Percentiles rank a stretch among this genome's conserved stretches.
phyloP scores from a whole-genome alignment of 2,888 invertebrate genomes.

The Lasioglossum lativentre region DNA sequence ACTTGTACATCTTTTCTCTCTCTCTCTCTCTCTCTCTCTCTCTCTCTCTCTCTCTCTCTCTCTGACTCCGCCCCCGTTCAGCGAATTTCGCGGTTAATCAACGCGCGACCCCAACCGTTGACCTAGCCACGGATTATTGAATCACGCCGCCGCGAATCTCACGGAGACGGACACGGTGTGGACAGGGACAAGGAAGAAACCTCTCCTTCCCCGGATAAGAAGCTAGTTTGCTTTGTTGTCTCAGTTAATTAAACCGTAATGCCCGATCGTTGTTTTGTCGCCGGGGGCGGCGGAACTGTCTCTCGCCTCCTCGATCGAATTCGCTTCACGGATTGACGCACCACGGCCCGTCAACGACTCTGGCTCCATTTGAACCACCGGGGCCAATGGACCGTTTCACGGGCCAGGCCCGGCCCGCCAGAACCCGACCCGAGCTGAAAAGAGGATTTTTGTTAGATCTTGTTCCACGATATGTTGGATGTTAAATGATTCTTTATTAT shows the following conservation, averaged over 20 bases:
- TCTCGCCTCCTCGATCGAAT: neutral
- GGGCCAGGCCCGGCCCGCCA: too few relatives aligned
- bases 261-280: conserved; percentile 32
- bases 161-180: neutral
- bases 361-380: neutral
- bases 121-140: conserved; percentile 74
- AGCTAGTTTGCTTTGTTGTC: conserved; percentile 37
- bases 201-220: conserved; percentile 38
- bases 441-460: neutral
- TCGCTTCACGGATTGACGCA: neutral
- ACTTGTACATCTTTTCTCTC: neutral
- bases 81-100: conserved; percentile 68
- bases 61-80: neutral
- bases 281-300: conserved; percentile 24
- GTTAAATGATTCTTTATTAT: neutral
- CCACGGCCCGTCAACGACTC: neutral
- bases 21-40: neutral
- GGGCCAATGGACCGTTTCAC: neutral
- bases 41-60: neutral
- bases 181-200: neutral
- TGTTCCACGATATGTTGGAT: neutral
- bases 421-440: neutral
- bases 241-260: conserved; percentile 48
- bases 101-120: conserved; percentile 69
- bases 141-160: conserved; percentile 53